Base-by-base conservation (phyloP, 2,888 invertebrate species). In the Microchrysa polita region DNA sequence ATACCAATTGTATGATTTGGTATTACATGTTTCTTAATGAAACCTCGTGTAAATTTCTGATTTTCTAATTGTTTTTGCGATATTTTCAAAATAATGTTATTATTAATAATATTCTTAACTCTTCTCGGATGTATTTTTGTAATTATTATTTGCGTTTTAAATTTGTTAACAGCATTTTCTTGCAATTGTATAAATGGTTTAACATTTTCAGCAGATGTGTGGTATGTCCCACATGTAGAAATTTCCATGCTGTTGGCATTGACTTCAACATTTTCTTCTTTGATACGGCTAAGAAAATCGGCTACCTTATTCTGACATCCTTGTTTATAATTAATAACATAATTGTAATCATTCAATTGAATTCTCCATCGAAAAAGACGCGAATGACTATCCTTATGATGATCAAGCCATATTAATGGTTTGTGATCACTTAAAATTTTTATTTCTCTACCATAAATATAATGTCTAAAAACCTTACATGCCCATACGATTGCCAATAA, bases 141-240 rank as follows among this genome's bases (percentile, higher is more conserved):
- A n/a, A 60, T 60, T 7, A 60, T 60, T 20, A 60, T 60, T 60
- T 60, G 60, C 5, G 57, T 27, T 22, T 60, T 60, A 22, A 27
- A 60, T 20, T 20, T 60, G n/a, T 60, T 27, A 10, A 60, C 60
- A 9, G 60, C 27, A 27, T n/a, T n/a, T 10, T 60, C 12, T 16
- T 16, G 12, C 23, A 22, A 9, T 14, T 27, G 14, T 27, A 60
- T 27, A 22, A n/a, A 60, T 16, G 27, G 60, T 34, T 16, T n/a
- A 4, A 34, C 34, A 20, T 16, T 60, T 27, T 60, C 60, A 20
- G 14, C 2, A 34, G 60, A 60, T 27, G 60, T 60, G 34, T 60
- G 60, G 14, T 12, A 20, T 60, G 60, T 60, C 10, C 27, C 60
- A 14, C 12, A 10, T 27, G 60, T 60, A 20, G 34, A 60, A 23